Base-by-base conservation (phyloP, 1,140 invertebrate species). In the Orius laevigatus region DNA sequence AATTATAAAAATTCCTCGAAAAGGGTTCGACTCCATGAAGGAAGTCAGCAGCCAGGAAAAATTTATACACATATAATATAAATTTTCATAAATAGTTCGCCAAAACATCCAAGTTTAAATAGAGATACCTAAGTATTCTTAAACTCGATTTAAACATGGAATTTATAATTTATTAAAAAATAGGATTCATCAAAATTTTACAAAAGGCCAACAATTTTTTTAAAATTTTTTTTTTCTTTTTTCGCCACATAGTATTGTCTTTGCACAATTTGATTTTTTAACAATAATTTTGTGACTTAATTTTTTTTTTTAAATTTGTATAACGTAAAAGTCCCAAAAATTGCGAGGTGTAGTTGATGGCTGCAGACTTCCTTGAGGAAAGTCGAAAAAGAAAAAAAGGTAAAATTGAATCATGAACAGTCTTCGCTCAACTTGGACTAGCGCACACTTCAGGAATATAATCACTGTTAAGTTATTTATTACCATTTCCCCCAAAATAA, bases 391-490 rank as follows among this genome's bases (percentile, higher is more conserved):
- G 38, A 40, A 40, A 40, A 40, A 40, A 34, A 34, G 6, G 33
- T 8, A 34, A 34, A 52, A 52, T 41, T 31, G 44, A 34, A 48
- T 40, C 36, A 49, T 44, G 41, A 53, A 56, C 55, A 56, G 55
- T 56, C 55, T 56, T 56, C 47, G 50, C 46, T 53, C 48, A 47
- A 51, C 19, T 42, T 51, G 52, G 55, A 56, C 55, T 56, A 56
- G 55, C 51, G 52, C 50, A 53, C 55, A 56, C 55, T 48, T 53
- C 12, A 49, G 53, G 48, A 50, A 50, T 48, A 52, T 52, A 41
- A 51, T 50, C 53, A 52, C 48, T 45, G 6, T 40, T 6, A 8
- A 6, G 6, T 40, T 14, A 6, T 10, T 40, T 14, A n/a, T 40
- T 40, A 10, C 38, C 16, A 10, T 40, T 14, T 6, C 10, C 10